Base-by-base conservation (phyloP, 53 echinoderm and acorn worm species). In the Holothuria leucospilota region DNA sequence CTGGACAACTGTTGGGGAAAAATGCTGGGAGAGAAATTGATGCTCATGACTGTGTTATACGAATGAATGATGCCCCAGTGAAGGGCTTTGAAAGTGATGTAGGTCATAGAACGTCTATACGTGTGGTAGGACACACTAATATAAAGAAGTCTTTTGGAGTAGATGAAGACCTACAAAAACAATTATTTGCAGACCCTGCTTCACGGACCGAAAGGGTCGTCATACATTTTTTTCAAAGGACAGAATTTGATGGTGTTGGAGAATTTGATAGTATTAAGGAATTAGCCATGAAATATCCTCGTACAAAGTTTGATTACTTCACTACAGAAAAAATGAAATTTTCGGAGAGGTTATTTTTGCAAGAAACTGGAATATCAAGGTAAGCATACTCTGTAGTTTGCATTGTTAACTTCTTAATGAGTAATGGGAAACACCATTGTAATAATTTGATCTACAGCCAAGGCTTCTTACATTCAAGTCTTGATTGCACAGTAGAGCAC, bases 31-130 rank as follows among this genome's bases (percentile, higher is more conserved):
- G 60, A 21, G 90, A 96, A 75, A 96, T 96, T 21, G 97, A 96
- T 88, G 86, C 82, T 56, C 91, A 96, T 39, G 94, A 96, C 68
- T 96, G 97, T 62, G 97, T 96, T 13, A 89, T 96, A 53, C 89
- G 97, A 87, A 96, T 96, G 97, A 96, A 96, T 78, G 94, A 94
- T 86, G 97, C 97, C 85, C 97, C 97, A 18, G 92, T 92, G 23
- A 87, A 84, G 71, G 97, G 97, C 63, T 94, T 71, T 86, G 97
- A 96, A 82, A 62, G 83, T 8, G 97, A 96, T 58, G 94, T 94
- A n/a, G 97, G 97, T 20, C 82, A 82, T 63, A 86, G 92, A 75
- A 96, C 97, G 73, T 89, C 94, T 13, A 87, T 86, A 77, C 88
- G 97, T 14, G 90, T 96, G 9, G 93, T 96, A 12, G 96, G 96